These are phyloP conservation scores for Yponomeuta sedellus DNA, from an alignment of 2,888 invertebrate species.

Conservation along the genomic window DNA sequence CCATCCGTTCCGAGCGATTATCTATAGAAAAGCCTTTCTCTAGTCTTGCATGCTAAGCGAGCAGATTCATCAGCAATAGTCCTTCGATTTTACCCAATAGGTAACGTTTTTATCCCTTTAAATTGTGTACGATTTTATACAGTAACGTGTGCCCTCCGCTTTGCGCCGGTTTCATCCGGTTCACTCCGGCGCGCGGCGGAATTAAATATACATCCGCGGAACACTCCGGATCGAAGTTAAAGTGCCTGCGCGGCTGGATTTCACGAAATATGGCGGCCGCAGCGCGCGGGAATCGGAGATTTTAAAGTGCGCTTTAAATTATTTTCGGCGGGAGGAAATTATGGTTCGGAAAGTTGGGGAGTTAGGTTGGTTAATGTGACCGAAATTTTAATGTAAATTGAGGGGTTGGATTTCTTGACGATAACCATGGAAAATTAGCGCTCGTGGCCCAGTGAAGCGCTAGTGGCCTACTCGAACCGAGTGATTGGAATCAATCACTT, in stretches of 20 bases:
- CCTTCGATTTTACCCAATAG: too few relatives aligned
- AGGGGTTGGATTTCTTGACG: too few relatives aligned
- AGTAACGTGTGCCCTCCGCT: background rate
- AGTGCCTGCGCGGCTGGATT: constrained; percentile 63
- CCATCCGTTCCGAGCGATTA: too few relatives aligned
- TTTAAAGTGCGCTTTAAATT: constrained; percentile 1
- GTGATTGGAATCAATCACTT: too few relatives aligned
- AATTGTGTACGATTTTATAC: background rate
- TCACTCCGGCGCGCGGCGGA: constrained; percentile 69
- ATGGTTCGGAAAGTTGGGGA: constrained; percentile 23
- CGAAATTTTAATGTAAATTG: too few relatives aligned
- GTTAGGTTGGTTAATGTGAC: constrained; percentile 18
- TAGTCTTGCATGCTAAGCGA: too few relatives aligned
- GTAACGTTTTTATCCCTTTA: too few relatives aligned
- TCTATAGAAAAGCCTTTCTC: too few relatives aligned
- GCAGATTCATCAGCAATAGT: too few relatives aligned
- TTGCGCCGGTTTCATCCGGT: constrained; percentile 28
- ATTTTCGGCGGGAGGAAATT: background rate
- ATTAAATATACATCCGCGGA: constrained; percentile 60
- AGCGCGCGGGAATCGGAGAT: constrained; percentile 19
- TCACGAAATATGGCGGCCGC: constrained; percentile 55
- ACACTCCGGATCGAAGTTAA: constrained; percentile 36
- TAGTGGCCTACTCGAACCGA: too few relatives aligned
- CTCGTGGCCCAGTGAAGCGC: too few relatives aligned
- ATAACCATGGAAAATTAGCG: too few relatives aligned